A percentile compares a stretch with the other conserved stretches of the same genome.
Conservation (phyloP, 2,797 vertebrate species). For the Fistularia tabacaria region DNA sequence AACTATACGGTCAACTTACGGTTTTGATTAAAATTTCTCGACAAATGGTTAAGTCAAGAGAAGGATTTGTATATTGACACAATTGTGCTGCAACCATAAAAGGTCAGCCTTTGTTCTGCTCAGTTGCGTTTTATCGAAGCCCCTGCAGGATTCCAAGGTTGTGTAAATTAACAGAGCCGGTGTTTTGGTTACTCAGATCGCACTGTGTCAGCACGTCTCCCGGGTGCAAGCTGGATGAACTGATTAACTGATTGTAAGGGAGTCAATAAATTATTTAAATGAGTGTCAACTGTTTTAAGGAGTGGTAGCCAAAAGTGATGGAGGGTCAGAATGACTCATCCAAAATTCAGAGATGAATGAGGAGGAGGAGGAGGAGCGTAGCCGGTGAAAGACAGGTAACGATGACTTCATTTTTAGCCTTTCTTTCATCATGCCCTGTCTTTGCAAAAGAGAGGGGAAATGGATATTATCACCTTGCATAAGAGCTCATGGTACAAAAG, state of each 20-base stretch:
- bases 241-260: constrained; percentile 44
- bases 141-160: constrained; percentile 23
- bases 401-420: neutral
- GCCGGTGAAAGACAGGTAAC: too few species aligned
- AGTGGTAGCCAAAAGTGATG: neutral
- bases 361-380: neutral
- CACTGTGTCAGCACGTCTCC: constrained; percentile 47
- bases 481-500: constrained; percentile 17
- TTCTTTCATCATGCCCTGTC: neutral
- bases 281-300: constrained; percentile 26
- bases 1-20: neutral
- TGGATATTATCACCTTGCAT: constrained; percentile 8
- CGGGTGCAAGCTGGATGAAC: constrained; percentile 27
- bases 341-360: neutral
- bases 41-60: constrained; percentile 16
- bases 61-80: constrained; percentile 40
- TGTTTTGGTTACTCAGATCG: constrained; percentile 28
- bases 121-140: constrained; percentile 40
- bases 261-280: constrained; percentile 39
- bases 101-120: constrained; percentile 55
- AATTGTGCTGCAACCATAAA: constrained; percentile 36
- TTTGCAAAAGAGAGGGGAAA: neutral
- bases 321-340: too few species aligned
- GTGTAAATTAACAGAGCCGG: constrained; percentile 33
- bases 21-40: constrained; percentile 24